phyloP scores from a whole-genome alignment of 2,888 invertebrate genomes.

The Microplitis manilae region DNA sequence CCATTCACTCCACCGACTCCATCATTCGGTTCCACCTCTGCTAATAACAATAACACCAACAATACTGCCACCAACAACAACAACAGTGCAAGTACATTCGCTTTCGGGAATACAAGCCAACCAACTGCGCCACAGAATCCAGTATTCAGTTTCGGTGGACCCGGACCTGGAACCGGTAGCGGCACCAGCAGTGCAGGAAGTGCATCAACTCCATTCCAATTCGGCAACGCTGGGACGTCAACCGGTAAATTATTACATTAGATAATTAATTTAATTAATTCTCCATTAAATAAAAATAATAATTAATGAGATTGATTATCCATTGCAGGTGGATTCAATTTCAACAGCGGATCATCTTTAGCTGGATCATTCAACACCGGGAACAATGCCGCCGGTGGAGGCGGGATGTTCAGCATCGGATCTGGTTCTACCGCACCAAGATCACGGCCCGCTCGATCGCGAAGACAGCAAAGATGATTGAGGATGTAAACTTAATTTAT shows the following conservation, averaged over 20 bases:
- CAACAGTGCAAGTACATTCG: conserved; percentile 25
- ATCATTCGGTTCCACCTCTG: neutral
- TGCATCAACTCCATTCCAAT: conserved; percentile 54
- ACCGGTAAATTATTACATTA: conserved; percentile 50
- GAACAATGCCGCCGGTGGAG: conserved; percentile 25
- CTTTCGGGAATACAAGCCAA: conserved; percentile 18
- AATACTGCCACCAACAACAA: conserved; percentile 24
- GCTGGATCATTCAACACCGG: conserved; percentile 46
- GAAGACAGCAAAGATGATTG: conserved; percentile 70
- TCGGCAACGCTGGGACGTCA: conserved; percentile 55
- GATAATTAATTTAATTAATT: conserved; percentile 11
- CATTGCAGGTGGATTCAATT: conserved; percentile 63
- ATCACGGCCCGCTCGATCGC: conserved; percentile 66
- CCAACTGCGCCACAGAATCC: conserved; percentile 40
- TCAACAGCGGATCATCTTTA: conserved; percentile 58
- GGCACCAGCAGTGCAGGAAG: conserved; percentile 39
- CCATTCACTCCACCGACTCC: neutral
- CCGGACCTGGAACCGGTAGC: conserved; percentile 35
- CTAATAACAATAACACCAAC: conserved; percentile 6
- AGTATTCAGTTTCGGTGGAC: conserved; percentile 44
- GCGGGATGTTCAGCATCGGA: conserved; percentile 73
- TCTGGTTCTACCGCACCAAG: conserved; percentile 71
- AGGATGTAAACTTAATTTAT: conserved; percentile 62
- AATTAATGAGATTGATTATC: neutral
- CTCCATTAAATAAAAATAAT: neutral